phyloP scores from a whole-genome alignment of 2,797 vertebrate genomes.

The Arnoldichthys spilopterus region DNA sequence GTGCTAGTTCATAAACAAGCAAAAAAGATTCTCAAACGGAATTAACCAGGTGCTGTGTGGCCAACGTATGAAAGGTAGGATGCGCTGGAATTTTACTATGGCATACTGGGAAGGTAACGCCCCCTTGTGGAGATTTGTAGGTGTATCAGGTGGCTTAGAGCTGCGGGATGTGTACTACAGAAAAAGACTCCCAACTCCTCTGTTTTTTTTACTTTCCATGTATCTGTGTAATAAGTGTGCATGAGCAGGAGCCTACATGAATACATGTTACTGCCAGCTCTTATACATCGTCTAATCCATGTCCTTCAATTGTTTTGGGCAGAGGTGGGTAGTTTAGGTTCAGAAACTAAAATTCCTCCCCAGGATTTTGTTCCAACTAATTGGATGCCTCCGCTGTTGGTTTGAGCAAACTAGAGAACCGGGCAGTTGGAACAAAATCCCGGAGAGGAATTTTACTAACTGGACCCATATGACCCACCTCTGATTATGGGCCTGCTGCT shows the following conservation, averaged over 20 bases:
- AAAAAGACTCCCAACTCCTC: not conserved
- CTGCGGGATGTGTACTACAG: not conserved
- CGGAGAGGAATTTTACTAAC: too few species aligned
- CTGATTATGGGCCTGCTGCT: too few species aligned
- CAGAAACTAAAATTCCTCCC: too few species aligned
- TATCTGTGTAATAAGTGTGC: not conserved
- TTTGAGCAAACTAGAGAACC: too few species aligned
- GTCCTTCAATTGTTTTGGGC: not conserved
- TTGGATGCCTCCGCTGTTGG: too few species aligned
- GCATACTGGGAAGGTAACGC: conserved; percentile 6
- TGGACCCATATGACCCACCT: too few species aligned
- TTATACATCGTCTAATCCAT: not conserved
- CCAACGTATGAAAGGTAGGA: too few species aligned
- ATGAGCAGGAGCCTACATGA: not conserved
- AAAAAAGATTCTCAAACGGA: not conserved
- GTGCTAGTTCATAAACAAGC: not conserved
- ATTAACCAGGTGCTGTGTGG: not conserved
- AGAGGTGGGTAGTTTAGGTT: too few species aligned
- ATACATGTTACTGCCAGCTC: not conserved
- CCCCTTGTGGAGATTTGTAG: conserved; percentile 44
- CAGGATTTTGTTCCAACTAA: too few species aligned
- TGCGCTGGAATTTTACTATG: not conserved
- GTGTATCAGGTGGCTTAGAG: not conserved
- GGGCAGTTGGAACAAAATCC: too few species aligned
- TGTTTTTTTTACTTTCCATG: not conserved